Conservation (phyloP, 2,113 vertebrate species). For the Pteruthius melanotis region DNA sequence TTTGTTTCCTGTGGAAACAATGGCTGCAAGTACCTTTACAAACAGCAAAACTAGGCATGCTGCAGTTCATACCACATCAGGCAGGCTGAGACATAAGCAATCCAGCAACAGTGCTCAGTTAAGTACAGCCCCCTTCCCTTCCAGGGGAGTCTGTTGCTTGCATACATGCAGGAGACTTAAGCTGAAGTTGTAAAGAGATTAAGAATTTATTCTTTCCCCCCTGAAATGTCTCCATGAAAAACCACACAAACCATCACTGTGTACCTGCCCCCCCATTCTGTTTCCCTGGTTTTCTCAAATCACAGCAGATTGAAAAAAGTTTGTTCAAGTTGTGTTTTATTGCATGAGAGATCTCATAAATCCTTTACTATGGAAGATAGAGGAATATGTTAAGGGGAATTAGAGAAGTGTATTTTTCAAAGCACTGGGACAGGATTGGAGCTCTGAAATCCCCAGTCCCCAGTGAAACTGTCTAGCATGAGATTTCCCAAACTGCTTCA, state of each 20-base stretch:
- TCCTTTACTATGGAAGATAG: not conserved
- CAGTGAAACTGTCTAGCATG: not conserved
- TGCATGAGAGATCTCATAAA: not conserved
- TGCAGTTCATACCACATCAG: not conserved
- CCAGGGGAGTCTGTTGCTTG: not conserved
- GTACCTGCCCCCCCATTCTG: not conserved
- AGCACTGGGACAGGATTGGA: not conserved
- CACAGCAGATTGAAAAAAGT: not conserved
- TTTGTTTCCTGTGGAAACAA: conserved; percentile 47
- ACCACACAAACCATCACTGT: not conserved
- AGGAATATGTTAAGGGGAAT: conserved; percentile 9
- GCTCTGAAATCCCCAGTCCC: not conserved
- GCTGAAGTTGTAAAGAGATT: conserved; percentile 50
- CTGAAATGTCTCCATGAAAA: not conserved
- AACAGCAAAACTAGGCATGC: not conserved
- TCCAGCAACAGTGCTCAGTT: not conserved
- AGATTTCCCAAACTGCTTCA: conserved; percentile 4
- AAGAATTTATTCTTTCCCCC: not conserved
- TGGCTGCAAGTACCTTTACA: not conserved
- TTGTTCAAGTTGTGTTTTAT: not conserved
- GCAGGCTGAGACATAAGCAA: not conserved
- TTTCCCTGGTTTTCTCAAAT: conserved; percentile 2
- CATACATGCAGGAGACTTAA: not conserved
- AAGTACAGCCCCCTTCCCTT: not conserved
- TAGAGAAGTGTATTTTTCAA: not conserved